A percentile compares a stretch with the other conserved stretches of the same genome.
Conservation (phyloP, 2,888 invertebrate species). For the Pasiphila rectangulata region DNA sequence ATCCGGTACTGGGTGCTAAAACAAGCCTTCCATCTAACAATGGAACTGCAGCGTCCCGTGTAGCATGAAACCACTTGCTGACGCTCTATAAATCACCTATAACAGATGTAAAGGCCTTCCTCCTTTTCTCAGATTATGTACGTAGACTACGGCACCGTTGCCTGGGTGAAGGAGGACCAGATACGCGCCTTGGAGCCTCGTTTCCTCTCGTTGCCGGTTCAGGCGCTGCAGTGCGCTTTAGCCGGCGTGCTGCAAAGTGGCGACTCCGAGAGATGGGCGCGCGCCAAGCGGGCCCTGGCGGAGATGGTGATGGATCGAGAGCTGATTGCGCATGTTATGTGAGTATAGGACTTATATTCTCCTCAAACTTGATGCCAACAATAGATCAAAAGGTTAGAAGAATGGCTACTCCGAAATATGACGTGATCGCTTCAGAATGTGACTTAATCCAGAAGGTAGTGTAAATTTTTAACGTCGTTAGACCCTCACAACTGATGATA, state of each 20-base stretch:
- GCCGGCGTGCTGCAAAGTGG: slow-evolving; percentile 57
- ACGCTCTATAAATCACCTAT: background rate
- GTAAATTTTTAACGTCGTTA: no score
- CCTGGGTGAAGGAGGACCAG: slow-evolving; percentile 72
- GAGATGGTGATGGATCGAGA: slow-evolving; percentile 39
- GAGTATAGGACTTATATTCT: slow-evolving; percentile 35
- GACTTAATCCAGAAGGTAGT: no score
- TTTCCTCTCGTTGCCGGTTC: slow-evolving; percentile 76
- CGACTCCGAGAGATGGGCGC: slow-evolving; percentile 40
- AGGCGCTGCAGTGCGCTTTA: slow-evolving; percentile 77
- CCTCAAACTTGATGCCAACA: no score
- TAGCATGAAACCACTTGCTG: no score
- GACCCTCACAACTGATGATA: no score
- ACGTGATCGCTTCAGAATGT: no score
- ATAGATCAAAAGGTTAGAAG: no score
- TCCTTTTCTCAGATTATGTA: slow-evolving; percentile 81
- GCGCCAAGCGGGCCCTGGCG: slow-evolving; percentile 32
- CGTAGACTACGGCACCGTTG: slow-evolving; percentile 85
- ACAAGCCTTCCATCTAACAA: no score
- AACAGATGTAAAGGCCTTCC: background rate
- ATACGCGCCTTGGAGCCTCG: slow-evolving; percentile 79
- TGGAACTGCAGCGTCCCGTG: no score
- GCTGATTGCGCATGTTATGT: slow-evolving; percentile 57
- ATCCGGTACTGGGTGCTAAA: no score
- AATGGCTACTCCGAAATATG: no score